Evolutionary conservation across 2,797 vertebrate species (phyloP).

Genomic region (Bradypodion ventrale): DNA sequence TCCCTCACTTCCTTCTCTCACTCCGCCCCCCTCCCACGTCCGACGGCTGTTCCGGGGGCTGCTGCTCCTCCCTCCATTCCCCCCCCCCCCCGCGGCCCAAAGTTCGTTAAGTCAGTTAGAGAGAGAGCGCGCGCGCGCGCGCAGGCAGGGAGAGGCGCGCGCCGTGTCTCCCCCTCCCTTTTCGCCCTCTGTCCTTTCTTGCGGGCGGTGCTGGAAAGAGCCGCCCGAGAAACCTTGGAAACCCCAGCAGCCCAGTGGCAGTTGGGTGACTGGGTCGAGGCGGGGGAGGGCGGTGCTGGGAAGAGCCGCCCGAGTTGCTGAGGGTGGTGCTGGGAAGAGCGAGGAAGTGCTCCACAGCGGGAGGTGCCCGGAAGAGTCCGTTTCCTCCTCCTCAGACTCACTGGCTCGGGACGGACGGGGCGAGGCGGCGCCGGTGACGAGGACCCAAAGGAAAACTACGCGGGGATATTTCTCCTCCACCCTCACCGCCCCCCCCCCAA

Average conservation of each 20-base stretch:
- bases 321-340: slow-evolving; percentile 59
- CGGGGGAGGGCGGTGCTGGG: slow-evolving; percentile 36
- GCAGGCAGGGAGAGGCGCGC: too few species aligned
- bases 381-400: slow-evolving; percentile 55
- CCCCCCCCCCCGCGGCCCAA: neutral
- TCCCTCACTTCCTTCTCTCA: neutral
- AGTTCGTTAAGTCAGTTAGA: neutral
- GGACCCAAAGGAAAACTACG: neutral
- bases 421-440: slow-evolving; percentile 25
- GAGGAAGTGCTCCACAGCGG: slow-evolving; percentile 14
- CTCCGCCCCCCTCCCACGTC: neutral
- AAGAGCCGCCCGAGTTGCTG: slow-evolving; percentile 23
- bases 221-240: slow-evolving; percentile 45
- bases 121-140: neutral
- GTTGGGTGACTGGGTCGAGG: too few species aligned
- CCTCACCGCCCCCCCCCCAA: too few species aligned
- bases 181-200: too few species aligned
- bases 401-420: slow-evolving; percentile 70
- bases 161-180: too few species aligned
- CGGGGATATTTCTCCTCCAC: neutral
- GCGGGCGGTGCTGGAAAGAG: slow-evolving; percentile 30
- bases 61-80: neutral
- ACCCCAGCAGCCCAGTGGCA: slow-evolving; percentile 3
- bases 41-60: neutral
- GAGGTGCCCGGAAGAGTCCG: slow-evolving; percentile 43